A percentile compares a stretch with the other conserved stretches of the same genome.
Conservation (phyloP, 2,113 vertebrate species). For the Ancistrus triradiatus region DNA sequence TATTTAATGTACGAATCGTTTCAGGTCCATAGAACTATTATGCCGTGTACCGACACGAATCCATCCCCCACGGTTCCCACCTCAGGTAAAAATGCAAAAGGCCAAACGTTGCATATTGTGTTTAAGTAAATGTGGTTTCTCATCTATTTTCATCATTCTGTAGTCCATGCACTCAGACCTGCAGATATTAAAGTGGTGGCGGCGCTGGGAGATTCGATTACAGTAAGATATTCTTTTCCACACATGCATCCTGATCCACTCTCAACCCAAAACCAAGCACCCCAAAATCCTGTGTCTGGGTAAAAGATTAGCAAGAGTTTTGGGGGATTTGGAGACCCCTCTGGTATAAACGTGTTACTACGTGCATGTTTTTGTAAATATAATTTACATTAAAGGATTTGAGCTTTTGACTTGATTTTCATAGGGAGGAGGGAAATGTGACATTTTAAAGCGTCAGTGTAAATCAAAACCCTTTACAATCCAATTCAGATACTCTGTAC, state of each 20-base stretch:
- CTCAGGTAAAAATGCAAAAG: constrained; percentile 71
- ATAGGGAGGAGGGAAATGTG: no score
- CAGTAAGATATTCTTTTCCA: constrained; percentile 68
- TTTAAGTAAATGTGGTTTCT: background rate
- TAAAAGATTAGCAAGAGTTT: no score
- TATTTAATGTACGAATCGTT: constrained; percentile 25
- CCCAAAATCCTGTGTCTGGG: background rate
- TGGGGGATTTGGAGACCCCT: no score
- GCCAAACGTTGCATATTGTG: background rate
- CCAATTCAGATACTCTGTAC: no score
- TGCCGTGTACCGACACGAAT: constrained; percentile 67
- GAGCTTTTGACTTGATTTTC: no score
- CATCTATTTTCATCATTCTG: constrained; percentile 26
- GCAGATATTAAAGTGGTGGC: constrained; percentile 84
- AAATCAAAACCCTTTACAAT: no score
- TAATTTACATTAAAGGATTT: no score
- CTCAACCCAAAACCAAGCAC: background rate
- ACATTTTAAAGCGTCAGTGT: no score
- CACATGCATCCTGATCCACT: background rate
- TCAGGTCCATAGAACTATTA: constrained; percentile 75
- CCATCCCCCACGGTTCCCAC: constrained; percentile 69
- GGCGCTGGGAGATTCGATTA: constrained; percentile 87
- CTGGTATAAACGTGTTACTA: no score
- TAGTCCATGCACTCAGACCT: constrained; percentile 84
- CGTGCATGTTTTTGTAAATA: no score